phyloP scores from a whole-genome alignment of 2,888 invertebrate species.

The Macrosiphum euphorbiae region DNA sequence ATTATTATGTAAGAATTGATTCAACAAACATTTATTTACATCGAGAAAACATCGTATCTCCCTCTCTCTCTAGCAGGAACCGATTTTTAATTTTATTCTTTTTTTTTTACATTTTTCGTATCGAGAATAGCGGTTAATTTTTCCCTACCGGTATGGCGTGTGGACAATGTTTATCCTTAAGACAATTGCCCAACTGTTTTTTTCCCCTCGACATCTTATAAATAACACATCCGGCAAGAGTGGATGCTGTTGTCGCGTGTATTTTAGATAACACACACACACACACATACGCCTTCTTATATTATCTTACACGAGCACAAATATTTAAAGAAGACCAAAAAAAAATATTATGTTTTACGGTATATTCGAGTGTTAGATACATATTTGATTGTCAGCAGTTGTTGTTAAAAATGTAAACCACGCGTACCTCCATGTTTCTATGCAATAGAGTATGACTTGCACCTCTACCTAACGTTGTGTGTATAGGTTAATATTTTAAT shows the following conservation, averaged over 20 bases:
- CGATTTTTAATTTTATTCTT: not conserved
- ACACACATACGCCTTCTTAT: not conserved
- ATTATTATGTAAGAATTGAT: not conserved
- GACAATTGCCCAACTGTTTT: not conserved
- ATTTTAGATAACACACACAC: not conserved
- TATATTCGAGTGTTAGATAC: not conserved
- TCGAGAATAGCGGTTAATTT: not conserved
- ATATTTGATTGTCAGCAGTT: not conserved
- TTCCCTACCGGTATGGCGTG: not conserved
- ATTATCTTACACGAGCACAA: not conserved
- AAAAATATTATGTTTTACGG: not conserved
- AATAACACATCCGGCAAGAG: not conserved
- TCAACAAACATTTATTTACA: conserved; percentile 17
- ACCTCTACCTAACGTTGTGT: not conserved
- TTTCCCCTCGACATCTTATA: not conserved
- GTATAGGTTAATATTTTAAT: not conserved
- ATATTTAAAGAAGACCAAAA: not conserved
- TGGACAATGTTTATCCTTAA: not conserved
- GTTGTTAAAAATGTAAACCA: not conserved
- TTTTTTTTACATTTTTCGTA: not conserved
- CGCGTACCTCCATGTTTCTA: not conserved
- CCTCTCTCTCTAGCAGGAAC: not conserved
- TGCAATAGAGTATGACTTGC: not conserved
- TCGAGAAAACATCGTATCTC: not conserved
- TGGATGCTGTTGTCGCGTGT: not conserved